Percentiles rank a stretch among this genome's conserved stretches.
Conservation (phyloP, 35 echinoderm and acorn worm species). For the Apostichopus parvimensis region DNA sequence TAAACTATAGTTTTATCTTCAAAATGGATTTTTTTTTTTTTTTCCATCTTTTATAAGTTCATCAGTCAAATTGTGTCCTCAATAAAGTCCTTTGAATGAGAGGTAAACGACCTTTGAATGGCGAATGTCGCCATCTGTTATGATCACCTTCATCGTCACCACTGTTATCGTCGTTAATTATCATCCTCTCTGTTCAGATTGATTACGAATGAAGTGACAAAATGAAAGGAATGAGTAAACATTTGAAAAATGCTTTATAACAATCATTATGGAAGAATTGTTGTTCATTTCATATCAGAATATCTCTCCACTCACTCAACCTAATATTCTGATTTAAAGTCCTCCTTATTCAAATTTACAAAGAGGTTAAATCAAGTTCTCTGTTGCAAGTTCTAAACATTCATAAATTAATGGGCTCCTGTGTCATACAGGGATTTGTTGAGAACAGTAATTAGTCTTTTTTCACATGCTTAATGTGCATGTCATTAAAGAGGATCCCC, state of each 20-base stretch:
- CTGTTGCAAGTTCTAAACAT: no score
- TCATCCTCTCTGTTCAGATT: not conserved
- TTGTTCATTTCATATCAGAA: no score
- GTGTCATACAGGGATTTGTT: no score
- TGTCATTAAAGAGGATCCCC: no score
- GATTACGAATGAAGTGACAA: not conserved
- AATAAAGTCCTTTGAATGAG: not conserved
- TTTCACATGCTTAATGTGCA: no score
- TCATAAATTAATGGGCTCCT: no score
- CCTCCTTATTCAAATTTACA: no score
- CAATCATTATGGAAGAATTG: no score
- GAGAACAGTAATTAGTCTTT: no score
- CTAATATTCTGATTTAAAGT: no score
- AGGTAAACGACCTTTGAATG: constrained; percentile 7
- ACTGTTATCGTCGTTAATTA: not conserved
- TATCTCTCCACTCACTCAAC: no score
- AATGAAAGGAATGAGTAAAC: not conserved
- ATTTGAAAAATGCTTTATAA: not conserved
- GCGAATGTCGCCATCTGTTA: not conserved
- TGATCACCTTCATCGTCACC: not conserved
- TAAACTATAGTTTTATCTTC: constrained; percentile 38
- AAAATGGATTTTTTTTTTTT: constrained; percentile 10
- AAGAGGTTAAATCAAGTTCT: no score
- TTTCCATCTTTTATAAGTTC: constrained; percentile 5
- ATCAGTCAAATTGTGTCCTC: constrained; percentile 2